Evolutionary conservation across 2,113 vertebrate species (phyloP).

Genomic region (Chamaetylas fuelleborni): DNA sequence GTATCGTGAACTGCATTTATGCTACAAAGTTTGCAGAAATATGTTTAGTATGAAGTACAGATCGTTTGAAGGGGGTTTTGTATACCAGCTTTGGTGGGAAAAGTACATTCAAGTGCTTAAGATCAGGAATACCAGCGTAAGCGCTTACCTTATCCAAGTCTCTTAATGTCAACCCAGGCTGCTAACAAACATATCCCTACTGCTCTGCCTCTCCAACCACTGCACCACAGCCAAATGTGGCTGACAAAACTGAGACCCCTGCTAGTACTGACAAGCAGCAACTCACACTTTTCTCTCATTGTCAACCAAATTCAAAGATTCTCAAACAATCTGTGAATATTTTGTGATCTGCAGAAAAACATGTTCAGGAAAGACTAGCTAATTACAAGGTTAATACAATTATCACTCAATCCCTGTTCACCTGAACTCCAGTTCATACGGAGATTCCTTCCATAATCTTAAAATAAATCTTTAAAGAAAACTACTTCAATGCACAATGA

Average conservation of each 20-base stretch:
- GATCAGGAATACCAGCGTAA: neutral
- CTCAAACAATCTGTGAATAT: neutral
- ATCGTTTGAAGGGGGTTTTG: neutral
- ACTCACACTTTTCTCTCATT: neutral
- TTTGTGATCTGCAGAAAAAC: neutral
- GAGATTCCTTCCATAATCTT: neutral
- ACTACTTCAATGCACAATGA: neutral
- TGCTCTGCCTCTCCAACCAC: neutral
- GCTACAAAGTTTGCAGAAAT: constrained; percentile 75
- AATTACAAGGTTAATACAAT: neutral
- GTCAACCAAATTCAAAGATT: neutral
- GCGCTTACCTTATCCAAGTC: neutral
- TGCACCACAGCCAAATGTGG: neutral
- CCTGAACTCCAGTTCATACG: neutral
- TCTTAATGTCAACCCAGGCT: neutral
- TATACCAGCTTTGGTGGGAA: neutral
- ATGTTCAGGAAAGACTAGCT: neutral
- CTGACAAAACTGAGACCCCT: neutral
- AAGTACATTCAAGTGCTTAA: neutral
- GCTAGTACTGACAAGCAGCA: neutral
- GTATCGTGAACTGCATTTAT: constrained; percentile 87
- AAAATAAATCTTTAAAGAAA: neutral
- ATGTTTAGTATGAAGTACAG: constrained; percentile 44
- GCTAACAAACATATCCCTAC: neutral
- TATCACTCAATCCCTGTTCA: neutral